Percentiles rank a stretch among this genome's conserved stretches.
Evolutionary conservation across 2,888 invertebrate genomes (phyloP).

Genomic region (Monochamus alternatus): DNA sequence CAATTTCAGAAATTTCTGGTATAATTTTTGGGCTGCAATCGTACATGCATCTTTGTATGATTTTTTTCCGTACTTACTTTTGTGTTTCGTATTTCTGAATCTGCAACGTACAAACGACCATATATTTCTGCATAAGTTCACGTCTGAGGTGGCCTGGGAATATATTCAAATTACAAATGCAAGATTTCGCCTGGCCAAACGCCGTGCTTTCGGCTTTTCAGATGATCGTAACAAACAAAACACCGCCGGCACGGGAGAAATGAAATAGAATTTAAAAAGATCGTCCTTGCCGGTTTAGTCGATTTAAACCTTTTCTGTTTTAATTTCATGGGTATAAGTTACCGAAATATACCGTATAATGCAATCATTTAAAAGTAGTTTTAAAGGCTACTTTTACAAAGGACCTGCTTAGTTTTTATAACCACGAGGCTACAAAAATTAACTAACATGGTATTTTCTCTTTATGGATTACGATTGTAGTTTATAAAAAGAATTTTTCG

Average conservation of each 20-base stretch:
- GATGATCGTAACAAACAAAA: conserved; percentile 19
- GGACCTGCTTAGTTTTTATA: conserved; percentile 13
- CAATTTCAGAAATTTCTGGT: too few species aligned
- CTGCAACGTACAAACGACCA: too few species aligned
- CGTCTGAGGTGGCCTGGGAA: neutral
- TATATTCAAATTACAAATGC: conserved; percentile 13
- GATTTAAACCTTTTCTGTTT: conserved; percentile 49
- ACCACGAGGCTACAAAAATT: conserved; percentile 9
- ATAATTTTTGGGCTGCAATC: too few species aligned
- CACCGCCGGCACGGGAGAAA: conserved; percentile 26
- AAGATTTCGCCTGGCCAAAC: conserved; percentile 11
- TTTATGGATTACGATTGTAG: conserved; percentile 8
- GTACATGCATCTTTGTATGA: too few species aligned
- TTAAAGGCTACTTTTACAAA: conserved; percentile 25
- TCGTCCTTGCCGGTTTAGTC: conserved; percentile 49
- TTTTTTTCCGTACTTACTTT: too few species aligned
- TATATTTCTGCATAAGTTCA: neutral
- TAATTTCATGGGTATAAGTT: conserved; percentile 53
- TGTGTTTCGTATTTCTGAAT: too few species aligned
- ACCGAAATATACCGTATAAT: conserved; percentile 51
- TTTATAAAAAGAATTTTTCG: conserved; percentile 2
- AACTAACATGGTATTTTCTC: conserved; percentile 15
- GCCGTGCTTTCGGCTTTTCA: conserved; percentile 21
- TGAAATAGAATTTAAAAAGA: conserved; percentile 38
- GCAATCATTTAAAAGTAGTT: conserved; percentile 43